These are phyloP conservation scores for Parochlus steinenii DNA, from an alignment of 2,888 invertebrate species.

Conservation along the genomic window DNA sequence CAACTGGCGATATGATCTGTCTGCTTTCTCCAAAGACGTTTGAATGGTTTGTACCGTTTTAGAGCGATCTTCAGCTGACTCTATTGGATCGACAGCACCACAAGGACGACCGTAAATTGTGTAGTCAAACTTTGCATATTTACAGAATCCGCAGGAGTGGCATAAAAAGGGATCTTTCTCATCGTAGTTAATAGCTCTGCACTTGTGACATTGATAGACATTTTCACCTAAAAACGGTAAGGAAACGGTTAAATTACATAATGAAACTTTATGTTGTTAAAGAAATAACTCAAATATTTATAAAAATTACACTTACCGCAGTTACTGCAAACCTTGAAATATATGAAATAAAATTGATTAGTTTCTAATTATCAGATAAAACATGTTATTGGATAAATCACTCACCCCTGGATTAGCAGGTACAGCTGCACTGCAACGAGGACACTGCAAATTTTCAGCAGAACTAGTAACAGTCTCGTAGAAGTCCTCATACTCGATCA, in stretches of 20 bases:
- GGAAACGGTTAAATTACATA: no score
- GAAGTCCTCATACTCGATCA: conserved; percentile 97
- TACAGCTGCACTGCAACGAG: conserved; percentile 90
- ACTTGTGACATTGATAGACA: conserved; percentile 98
- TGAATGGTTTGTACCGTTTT: conserved; percentile 89
- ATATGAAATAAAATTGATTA: no score
- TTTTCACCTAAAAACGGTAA: no score
- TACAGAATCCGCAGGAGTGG: conserved; percentile 97
- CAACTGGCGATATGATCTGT: conserved; percentile 80
- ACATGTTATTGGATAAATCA: conserved; percentile 82
- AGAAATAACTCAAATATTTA: no score
- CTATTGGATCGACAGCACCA: conserved; percentile 93
- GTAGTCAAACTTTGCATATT: conserved; percentile 97
- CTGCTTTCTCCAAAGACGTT: conserved; percentile 81
- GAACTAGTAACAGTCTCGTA: conserved; percentile 90
- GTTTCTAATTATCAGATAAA: no score
- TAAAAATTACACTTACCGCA: no score
- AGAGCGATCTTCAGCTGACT: conserved; percentile 90
- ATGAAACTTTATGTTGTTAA: no score
- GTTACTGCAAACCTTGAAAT: conserved; percentile 20
- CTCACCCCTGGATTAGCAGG: conserved; percentile 97
- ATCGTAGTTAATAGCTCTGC: conserved; percentile 96
- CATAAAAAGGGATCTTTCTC: conserved; percentile 98
- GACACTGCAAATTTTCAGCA: conserved; percentile 87
- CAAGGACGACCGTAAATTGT: conserved; percentile 79